Evolutionary conservation across 2,113 vertebrate species (phyloP).

Genomic region (Malaclemys terrapin): DNA sequence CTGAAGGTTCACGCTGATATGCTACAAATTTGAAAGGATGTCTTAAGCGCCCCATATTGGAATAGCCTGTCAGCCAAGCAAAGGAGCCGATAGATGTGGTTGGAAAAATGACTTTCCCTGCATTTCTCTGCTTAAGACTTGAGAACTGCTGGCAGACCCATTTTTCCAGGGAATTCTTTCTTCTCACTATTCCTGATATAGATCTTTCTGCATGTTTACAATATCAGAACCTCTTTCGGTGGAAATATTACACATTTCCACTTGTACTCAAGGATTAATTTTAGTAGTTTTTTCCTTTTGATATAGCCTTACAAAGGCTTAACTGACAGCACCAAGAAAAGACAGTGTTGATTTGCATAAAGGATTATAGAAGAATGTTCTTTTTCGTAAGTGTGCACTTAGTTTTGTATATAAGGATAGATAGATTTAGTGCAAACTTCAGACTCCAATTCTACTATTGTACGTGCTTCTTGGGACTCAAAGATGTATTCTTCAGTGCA

Average conservation of each 20-base stretch:
- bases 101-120: neutral
- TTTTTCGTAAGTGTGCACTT: conserved; percentile 3
- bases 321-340: conserved; percentile 7
- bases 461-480: neutral
- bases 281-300: conserved; percentile 38
- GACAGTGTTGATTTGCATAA: neutral
- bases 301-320: conserved; percentile 41
- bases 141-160: neutral
- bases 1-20: neutral
- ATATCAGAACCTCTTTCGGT: neutral
- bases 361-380: neutral
- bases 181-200: neutral
- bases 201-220: neutral
- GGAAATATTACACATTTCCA: conserved; percentile 36
- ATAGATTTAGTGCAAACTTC: neutral
- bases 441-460: neutral
- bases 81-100: accelerated
- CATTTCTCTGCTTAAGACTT: neutral
- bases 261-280: conserved; percentile 57
- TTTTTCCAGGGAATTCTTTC: neutral
- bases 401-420: neutral
- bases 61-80: neutral
- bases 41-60: neutral
- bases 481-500: neutral
- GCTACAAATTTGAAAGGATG: neutral